Evolutionary conservation across 2,113 vertebrate species (phyloP), one percentile per base, ranked within the genome.

Genomic region (Circaetus cinerascens): DNA sequence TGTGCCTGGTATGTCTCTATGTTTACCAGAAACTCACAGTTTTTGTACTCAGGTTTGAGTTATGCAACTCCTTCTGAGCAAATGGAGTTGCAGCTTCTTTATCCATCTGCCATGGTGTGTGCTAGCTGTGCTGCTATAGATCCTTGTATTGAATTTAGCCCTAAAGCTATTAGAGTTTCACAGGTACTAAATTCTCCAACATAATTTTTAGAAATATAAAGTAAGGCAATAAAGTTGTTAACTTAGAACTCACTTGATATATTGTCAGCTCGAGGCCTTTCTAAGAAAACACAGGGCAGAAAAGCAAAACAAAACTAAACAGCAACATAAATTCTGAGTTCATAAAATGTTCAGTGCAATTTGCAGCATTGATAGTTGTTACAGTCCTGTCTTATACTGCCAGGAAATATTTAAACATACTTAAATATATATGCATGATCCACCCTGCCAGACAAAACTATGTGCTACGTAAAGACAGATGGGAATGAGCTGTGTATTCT

Each of bases 261-360:
- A 96, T 67, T 46, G 32, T 87, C 92, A 85, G 92, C 96, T 95
- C 5, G 4, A 96, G 91, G 95, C 73, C 82, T 64, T 94, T 75
- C 88, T 91, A 88, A 83, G 89, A 86, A 96, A 94, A 91, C n/a
- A 68, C 69, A 67, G 13, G 59, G 69, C 73, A 97, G 63, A 90
- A 95, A 95, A 96, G 64, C 67, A 95, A 96, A 97, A 88, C 82
- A 91, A 97, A 96, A 57, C 78, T 67, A 83, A 95, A 81, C 20
- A 87, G 63, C 63, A 73, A 75, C 91, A 93, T 96, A 97, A 96
- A 96, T 95, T 93, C 64, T 78, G 60, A 87, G 79, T 94, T 88
- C 86, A 90, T 94, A 75, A 97, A 97, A 71, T 63, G 63, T 43
- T 95, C 73, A 40, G 79, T 85, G 69, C 73, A 75, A 59, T 95